Base-by-base conservation (phyloP, 2,888 invertebrate species). In the Hylaea fasciaria region DNA sequence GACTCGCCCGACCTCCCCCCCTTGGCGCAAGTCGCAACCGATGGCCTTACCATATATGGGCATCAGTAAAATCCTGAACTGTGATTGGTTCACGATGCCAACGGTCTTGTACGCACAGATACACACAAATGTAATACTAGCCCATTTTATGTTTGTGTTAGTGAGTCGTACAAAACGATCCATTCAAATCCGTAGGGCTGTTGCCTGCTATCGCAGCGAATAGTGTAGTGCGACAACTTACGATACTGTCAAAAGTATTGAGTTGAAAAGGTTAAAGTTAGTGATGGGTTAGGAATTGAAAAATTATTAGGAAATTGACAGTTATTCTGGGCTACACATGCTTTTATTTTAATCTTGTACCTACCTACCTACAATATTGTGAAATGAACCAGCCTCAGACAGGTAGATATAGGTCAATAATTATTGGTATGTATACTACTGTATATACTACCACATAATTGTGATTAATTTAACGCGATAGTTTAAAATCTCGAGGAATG, bases 41-140 rank as follows among this genome's bases (percentile, higher is more conserved):
- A 92, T 94, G 93, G 94, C 93, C 93, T 95, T 94, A 94, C 96
- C 96, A 94, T 95, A 95, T 95, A 95, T 95, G 95, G 96, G 94
- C 95, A 95, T 95, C 94, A 94, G 94, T 94, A 94, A 94, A 94
- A 94, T 92, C 83, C 89, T 81, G 93, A 79, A 74, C 82, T 88
- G 85, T 91, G 93, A 96, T 96, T 96, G 96, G 95, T 91, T 68
- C 80, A 89, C 83, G 74, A 73, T 69, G 73, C 77, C 87, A 89
- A 92, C 93, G 92, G 92, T 92, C 87, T 86, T 83, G 87, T 89
- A 80, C 74, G 76, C 80, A 89, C 78, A 82, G 68, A 70, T 73
- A 69, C 76, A 77, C 82, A 80, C 82, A 72, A 71, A 78, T 74
- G 74, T 22, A 22, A 22, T 5, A 22, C n/a, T 22, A 22, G 22